Base-by-base conservation (phyloP, 1,140 invertebrate species). In the Oedothorax gibbosus region DNA sequence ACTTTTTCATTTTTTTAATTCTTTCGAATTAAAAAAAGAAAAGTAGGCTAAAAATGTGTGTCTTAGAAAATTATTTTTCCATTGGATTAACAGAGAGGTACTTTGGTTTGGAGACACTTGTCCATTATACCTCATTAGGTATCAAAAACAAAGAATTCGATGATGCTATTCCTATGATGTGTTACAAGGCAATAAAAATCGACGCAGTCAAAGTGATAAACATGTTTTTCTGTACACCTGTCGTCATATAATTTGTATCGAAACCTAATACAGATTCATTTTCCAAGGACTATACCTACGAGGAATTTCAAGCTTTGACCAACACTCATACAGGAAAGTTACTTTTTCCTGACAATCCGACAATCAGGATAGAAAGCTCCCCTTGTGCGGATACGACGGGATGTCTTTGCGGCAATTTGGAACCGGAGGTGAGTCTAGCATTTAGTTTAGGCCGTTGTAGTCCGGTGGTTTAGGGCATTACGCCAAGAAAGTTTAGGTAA, bases 261-360 rank as follows among this genome's bases (percentile, higher is more conserved):
- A 14, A 60, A 12, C n/a, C 12, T 60, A 60, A 14, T 6, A 60
- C n/a, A 14, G 4, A 60, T 14, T 11, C n/a, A 72, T 9, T 72
- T 20, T 20, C 9, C 21, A 14, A 81, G 78, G 21, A 51, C 18
- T 81, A 81, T 18, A 71, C n/a, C n/a, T 35, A 62, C n/a, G 53
- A 51, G 9, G 54, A 81, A 8, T 14, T 81, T 11, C 14, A 14
- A 11, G 20, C 12, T 2, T 20, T 81, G 14, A 10, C 50, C 4
- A 53, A 6, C 0, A 60, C 53, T 57, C 14, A 14, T 11, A 71
- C 62, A 0, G 78, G 78, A 0, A 81, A 81, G 20, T 12, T 81
- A 8, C 62, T 81, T 0, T 81, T 81, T n/a, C 78, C 51, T 7
- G 54, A 50, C n/a, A 71, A 71, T 81, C 78, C 78, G 7, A 10